phyloP scores from a whole-genome alignment of 2,797 vertebrate genomes.

The Erpetoichthys calabaricus region DNA sequence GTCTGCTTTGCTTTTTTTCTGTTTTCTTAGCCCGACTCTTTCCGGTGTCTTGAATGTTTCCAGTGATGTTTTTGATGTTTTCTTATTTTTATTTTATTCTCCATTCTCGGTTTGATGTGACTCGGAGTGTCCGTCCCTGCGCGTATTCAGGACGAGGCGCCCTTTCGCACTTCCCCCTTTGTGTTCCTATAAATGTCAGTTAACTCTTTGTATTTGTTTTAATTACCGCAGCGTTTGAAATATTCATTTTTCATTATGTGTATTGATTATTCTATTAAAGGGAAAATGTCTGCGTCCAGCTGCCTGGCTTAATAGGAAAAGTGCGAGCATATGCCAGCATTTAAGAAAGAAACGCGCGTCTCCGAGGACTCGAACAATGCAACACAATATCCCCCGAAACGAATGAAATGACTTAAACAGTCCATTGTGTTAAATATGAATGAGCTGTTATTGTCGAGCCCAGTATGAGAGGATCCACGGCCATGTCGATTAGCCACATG shows the following conservation, averaged over 20 bases:
- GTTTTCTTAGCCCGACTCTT: too few species aligned
- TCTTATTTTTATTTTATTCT: too few species aligned
- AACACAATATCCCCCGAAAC: slow-evolving; percentile 67
- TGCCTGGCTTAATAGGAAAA: slow-evolving; percentile 70
- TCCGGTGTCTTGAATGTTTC: too few species aligned
- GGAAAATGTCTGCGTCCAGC: slow-evolving; percentile 52
- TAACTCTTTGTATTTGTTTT: neutral
- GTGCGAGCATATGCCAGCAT: slow-evolving; percentile 77
- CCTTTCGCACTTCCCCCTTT: neutral
- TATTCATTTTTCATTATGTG: slow-evolving; percentile 69
- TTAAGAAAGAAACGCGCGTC: slow-evolving; percentile 51
- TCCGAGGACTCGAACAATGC: slow-evolving; percentile 70
- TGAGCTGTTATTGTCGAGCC: slow-evolving; percentile 70
- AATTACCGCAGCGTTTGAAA: slow-evolving; percentile 23
- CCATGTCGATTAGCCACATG: slow-evolving; percentile 85
- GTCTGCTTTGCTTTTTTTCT: too few species aligned
- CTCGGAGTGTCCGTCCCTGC: too few species aligned
- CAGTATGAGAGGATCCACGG: slow-evolving; percentile 54
- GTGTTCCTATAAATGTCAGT: neutral
- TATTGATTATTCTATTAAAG: slow-evolving; percentile 44
- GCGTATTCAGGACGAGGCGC: too few species aligned
- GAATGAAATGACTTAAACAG: slow-evolving; percentile 85
- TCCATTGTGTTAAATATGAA: slow-evolving; percentile 94
- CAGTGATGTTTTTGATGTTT: too few species aligned
- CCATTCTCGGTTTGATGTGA: too few species aligned